Percentiles rank a stretch among this genome's conserved stretches.
These are phyloP conservation scores for Contarinia nasturtii DNA, from an alignment of 1,140 invertebrate species.

Conservation along the genomic window DNA sequence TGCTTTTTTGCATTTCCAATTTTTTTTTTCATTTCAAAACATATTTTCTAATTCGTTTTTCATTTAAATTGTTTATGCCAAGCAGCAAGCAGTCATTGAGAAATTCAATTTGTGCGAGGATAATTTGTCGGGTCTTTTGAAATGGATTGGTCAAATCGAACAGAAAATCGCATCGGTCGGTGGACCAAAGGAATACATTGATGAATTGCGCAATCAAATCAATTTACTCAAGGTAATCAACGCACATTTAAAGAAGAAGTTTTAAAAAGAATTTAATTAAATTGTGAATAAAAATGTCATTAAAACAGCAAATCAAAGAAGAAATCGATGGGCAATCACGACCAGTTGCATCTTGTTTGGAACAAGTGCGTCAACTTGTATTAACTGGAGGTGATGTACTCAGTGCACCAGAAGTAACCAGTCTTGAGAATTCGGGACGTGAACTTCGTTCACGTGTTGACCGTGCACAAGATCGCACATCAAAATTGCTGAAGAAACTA, in stretches of 20 bases:
- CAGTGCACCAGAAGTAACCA: constrained; percentile 68
- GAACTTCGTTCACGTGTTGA: constrained; percentile 70
- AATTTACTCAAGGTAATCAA: constrained; percentile 61
- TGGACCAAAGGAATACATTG: constrained; percentile 69
- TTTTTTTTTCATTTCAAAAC: constrained; percentile 1
- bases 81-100: constrained; percentile 81
- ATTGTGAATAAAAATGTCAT: background rate
- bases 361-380: constrained; percentile 80
- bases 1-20: constrained; percentile 1
- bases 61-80: background rate
- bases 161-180: constrained; percentile 73
- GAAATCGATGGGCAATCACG: constrained; percentile 75
- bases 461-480: constrained; percentile 55
- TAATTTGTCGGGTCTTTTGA: constrained; percentile 59
- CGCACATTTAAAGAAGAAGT: background rate
- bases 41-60: too few species aligned
- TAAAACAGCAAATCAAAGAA: constrained; percentile 65
- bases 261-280: background rate
- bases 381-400: constrained; percentile 76
- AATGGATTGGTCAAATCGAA: constrained; percentile 77
- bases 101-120: constrained; percentile 82
- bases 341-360: constrained; percentile 66
- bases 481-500: constrained; percentile 54
- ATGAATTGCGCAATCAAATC: constrained; percentile 76
- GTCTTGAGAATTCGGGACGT: constrained; percentile 65